Conservation (phyloP, 2,888 invertebrate species). For the Ellobium chinense region DNA sequence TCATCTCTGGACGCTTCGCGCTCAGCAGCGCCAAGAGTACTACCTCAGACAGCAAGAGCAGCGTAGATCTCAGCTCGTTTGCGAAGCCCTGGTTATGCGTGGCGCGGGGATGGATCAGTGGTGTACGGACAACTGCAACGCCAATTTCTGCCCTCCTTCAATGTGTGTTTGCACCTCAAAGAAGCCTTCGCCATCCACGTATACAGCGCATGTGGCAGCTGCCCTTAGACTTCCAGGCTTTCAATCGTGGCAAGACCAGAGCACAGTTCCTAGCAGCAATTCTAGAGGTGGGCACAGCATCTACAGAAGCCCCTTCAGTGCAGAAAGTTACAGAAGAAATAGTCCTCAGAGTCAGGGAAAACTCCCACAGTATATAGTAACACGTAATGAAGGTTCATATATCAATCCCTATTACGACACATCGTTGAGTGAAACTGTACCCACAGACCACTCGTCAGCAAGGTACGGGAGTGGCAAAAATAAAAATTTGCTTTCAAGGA, state of each 20-base stretch:
- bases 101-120: conserved; percentile 70
- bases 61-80: conserved; percentile 47
- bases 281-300: background rate
- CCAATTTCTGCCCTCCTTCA: conserved; percentile 62
- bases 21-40: conserved; percentile 9
- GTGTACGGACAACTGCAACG: conserved; percentile 70
- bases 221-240: no score
- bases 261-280: no score
- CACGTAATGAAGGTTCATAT: background rate
- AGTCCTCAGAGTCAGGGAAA: background rate
- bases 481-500: background rate
- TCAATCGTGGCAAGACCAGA: no score
- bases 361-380: background rate
- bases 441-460: background rate
- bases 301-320: background rate
- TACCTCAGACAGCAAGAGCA: conserved; percentile 9
- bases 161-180: conserved; percentile 53
- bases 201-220: no score
- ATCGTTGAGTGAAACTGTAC: background rate
- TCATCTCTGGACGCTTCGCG: conserved; percentile 1
- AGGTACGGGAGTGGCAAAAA: background rate
- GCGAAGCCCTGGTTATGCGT: conserved; percentile 62
- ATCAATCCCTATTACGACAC: background rate
- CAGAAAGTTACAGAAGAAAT: background rate
- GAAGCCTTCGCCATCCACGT: background rate